A percentile compares a stretch with the other conserved stretches of the same genome.
These are phyloP conservation scores for Cheilosia impressa DNA, from an alignment of 2,888 invertebrate genomes.

Conservation along the genomic window DNA sequence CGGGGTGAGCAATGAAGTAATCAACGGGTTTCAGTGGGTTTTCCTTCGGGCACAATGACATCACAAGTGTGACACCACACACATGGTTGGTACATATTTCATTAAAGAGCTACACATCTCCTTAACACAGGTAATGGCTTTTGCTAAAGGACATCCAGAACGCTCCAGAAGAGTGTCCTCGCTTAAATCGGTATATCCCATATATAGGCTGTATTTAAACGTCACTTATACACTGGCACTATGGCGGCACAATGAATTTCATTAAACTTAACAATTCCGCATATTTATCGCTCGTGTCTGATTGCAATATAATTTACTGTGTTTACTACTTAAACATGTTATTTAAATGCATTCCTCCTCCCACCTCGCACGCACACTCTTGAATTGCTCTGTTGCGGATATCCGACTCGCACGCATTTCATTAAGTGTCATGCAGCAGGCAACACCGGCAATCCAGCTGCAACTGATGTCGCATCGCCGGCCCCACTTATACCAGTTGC, in stretches of 20 bases:
- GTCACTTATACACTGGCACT: background rate
- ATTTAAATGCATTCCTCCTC: slow-evolving; percentile 55
- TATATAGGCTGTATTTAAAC: background rate
- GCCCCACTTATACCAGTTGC: slow-evolving; percentile 43
- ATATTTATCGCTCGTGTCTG: slow-evolving; percentile 39
- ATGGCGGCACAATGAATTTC: slow-evolving; percentile 26
- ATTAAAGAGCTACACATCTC: too few relatives aligned
- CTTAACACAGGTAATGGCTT: too few relatives aligned
- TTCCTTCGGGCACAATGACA: background rate
- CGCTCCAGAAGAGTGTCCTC: background rate
- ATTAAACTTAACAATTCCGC: slow-evolving; percentile 42
- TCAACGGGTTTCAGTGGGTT: background rate
- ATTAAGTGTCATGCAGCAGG: slow-evolving; percentile 38
- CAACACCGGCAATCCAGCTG: slow-evolving; percentile 12
- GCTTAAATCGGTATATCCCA: background rate
- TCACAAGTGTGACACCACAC: too few relatives aligned
- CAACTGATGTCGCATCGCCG: slow-evolving; percentile 51
- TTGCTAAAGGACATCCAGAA: background rate
- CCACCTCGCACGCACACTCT: background rate
- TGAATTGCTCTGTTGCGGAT: slow-evolving; percentile 40
- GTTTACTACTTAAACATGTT: slow-evolving; percentile 66
- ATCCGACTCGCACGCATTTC: slow-evolving; percentile 55
- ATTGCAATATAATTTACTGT: slow-evolving; percentile 50
- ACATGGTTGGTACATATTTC: too few relatives aligned
- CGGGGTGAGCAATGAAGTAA: slow-evolving; percentile 25